Evolutionary conservation across 1,140 invertebrate genomes (phyloP).

Genomic region (Heliothis subflexa): DNA sequence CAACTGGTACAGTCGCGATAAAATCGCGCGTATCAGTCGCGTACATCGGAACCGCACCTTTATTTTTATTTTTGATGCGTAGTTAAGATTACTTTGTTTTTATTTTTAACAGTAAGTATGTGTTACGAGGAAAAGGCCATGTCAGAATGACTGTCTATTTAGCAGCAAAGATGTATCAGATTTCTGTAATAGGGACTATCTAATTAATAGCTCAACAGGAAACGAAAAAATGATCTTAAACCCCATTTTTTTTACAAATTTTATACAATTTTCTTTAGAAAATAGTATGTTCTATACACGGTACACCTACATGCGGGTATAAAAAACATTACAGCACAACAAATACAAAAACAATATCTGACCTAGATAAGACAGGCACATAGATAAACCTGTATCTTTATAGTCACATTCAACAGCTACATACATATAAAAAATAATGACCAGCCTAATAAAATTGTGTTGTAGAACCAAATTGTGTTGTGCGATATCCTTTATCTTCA

Average conservation of each 20-base stretch:
- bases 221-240: too few species aligned
- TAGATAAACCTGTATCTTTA: slow-evolving; percentile 4
- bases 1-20: neutral
- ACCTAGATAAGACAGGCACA: too few species aligned
- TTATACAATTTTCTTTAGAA: too few species aligned
- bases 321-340: too few species aligned
- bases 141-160: neutral
- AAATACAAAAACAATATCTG: too few species aligned
- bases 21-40: slow-evolving; percentile 12
- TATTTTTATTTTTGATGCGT: neutral
- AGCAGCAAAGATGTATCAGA: neutral
- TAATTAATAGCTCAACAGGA: too few species aligned
- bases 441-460: too few species aligned
- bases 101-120: neutral
- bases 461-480: neutral
- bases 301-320: too few species aligned
- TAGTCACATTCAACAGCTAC: neutral
- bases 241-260: too few species aligned
- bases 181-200: neutral
- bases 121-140: neutral
- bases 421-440: neutral
- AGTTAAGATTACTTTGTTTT: slow-evolving; percentile 8
- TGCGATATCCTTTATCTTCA: neutral
- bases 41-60: slow-evolving; percentile 23
- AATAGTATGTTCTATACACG: too few species aligned